These are phyloP conservation scores for Ephestia elutella DNA, from an alignment of 1,140 invertebrate species.

Conservation along the genomic window DNA sequence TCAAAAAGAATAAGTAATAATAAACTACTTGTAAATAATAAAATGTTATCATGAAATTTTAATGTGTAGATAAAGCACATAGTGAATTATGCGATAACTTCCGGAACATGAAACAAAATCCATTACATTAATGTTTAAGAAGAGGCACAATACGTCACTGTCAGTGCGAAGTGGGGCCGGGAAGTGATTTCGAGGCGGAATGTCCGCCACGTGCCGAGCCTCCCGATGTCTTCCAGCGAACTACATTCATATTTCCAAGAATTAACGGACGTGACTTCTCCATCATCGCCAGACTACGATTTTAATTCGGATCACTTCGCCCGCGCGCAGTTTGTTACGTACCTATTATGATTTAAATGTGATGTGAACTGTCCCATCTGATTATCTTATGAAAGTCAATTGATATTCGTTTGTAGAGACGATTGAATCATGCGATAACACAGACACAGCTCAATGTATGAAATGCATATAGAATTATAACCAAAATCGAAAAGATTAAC, in stretches of 20 bases:
- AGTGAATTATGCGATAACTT: constrained; percentile 56
- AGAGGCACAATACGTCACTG: constrained; percentile 64
- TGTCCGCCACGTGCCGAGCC: constrained; percentile 55
- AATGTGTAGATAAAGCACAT: constrained; percentile 24
- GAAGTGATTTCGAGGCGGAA: constrained; percentile 66
- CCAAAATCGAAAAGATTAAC: no score
- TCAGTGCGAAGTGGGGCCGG: constrained; percentile 42
- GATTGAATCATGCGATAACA: no score
- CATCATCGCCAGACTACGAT: no score
- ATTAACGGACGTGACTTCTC: constrained; percentile 41
- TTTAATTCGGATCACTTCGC: no score
- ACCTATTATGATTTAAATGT: no score
- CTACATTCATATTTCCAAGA: constrained; percentile 56
- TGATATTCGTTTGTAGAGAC: no score
- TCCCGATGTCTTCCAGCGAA: constrained; percentile 48
- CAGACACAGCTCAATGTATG: no score
- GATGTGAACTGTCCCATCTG: no score
- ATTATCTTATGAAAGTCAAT: no score
- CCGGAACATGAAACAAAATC: constrained; percentile 62
- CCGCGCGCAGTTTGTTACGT: no score
- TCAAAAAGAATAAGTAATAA: not conserved
- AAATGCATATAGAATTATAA: no score
- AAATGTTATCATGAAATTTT: constrained; percentile 13
- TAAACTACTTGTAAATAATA: no score
- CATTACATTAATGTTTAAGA: constrained; percentile 69